A percentile compares a stretch with the other conserved stretches of the same genome.
These are phyloP conservation scores for Spilosoma lubricipeda DNA, from an alignment of 2,888 invertebrate genomes.

Conservation along the genomic window DNA sequence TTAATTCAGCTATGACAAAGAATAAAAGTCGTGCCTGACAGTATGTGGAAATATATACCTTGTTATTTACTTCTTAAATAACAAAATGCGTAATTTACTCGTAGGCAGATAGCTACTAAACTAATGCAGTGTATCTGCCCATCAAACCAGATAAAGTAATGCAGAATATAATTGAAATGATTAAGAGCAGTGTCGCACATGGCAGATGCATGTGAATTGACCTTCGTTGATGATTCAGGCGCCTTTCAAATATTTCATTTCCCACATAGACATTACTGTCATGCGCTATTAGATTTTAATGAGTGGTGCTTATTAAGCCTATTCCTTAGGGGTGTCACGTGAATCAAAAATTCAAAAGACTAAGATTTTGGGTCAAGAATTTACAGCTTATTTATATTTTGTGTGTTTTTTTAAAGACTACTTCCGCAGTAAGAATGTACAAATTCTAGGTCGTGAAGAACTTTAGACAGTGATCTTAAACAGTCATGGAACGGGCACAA, in stretches of 20 bases:
- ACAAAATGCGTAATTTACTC: neutral
- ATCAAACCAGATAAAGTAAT: conserved; percentile 16
- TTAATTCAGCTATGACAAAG: neutral
- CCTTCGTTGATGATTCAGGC: conserved; percentile 14
- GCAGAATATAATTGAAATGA: conserved; percentile 22
- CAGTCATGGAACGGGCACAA: too few species aligned
- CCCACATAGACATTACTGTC: conserved; percentile 20
- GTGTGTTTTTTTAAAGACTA: too few species aligned
- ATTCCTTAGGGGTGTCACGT: conserved; percentile 9
- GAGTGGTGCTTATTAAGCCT: conserved; percentile 12
- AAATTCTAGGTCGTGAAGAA: too few species aligned
- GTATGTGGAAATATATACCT: neutral
- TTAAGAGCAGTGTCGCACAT: conserved; percentile 16
- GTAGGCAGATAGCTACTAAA: neutral
- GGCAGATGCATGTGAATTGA: conserved; percentile 12
- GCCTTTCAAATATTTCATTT: conserved; percentile 22
- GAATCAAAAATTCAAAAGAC: neutral
- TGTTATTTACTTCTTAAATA: neutral
- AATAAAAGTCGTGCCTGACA: too few species aligned
- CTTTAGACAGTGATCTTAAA: too few species aligned
- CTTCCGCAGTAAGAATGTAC: too few species aligned
- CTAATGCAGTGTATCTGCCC: neutral
- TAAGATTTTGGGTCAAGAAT: neutral
- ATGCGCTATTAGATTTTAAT: conserved; percentile 22
- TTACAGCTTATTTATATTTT: neutral